Conservation (phyloP, 2,113 vertebrate species). For the Illadopsis cleaveri region DNA sequence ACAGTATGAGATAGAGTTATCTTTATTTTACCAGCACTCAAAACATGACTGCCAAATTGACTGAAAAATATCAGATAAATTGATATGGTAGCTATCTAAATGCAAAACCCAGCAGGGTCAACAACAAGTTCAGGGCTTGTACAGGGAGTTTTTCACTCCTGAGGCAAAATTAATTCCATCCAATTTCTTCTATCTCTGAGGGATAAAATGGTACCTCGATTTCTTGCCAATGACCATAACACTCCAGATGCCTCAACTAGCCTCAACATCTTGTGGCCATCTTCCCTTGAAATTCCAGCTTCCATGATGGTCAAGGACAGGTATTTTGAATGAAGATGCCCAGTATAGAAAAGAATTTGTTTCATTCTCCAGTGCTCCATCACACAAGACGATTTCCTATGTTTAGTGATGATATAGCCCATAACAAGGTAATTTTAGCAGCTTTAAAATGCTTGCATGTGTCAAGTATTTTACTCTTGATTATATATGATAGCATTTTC, state of each 20-base stretch:
- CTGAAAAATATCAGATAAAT: slow-evolving; percentile 21
- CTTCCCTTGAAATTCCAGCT: neutral
- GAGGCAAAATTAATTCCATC: neutral
- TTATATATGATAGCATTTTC: neutral
- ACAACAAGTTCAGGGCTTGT: neutral
- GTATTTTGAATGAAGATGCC: neutral
- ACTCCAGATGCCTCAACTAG: neutral
- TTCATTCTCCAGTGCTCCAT: neutral
- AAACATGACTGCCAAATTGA: neutral
- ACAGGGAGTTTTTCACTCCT: neutral
- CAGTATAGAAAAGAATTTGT: neutral
- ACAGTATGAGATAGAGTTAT: neutral
- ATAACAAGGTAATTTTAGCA: neutral
- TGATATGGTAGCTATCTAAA: neutral
- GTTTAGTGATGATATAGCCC: neutral
- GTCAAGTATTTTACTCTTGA: neutral
- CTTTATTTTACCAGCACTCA: slow-evolving; percentile 33
- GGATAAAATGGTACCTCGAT: neutral
- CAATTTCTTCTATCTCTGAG: neutral
- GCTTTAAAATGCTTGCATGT: neutral
- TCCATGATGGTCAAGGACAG: neutral
- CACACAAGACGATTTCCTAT: neutral
- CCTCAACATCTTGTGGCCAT: neutral
- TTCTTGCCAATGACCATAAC: neutral
- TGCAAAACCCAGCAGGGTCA: neutral